Conservation (phyloP, 2,888 invertebrate genomes). For the Meghimatium bilineatum region DNA sequence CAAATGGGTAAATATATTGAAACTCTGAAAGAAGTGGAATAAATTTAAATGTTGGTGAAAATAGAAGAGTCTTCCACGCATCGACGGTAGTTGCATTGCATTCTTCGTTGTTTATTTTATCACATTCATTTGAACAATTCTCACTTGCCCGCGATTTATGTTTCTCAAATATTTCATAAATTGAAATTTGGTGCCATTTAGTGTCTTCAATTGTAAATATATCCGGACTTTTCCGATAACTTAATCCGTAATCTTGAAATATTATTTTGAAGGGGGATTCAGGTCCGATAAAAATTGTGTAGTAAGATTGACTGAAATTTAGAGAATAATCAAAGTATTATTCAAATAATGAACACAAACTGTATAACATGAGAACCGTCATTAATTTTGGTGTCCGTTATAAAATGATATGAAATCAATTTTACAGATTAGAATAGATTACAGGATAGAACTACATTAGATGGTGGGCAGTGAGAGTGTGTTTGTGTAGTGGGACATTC, state of each 20-base stretch:
- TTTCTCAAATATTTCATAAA: slow-evolving; percentile 2
- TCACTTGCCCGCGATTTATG: not conserved
- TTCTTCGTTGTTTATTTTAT: not conserved
- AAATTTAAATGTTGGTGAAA: not conserved
- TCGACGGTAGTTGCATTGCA: not conserved
- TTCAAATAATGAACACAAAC: no score
- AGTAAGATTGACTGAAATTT: no score
- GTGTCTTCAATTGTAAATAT: not conserved
- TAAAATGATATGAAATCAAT: no score
- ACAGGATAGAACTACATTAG: no score
- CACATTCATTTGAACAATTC: not conserved
- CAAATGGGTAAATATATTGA: slow-evolving; percentile 21
- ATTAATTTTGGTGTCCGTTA: no score
- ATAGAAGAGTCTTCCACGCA: not conserved
- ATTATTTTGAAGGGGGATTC: no score
- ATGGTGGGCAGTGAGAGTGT: no score
- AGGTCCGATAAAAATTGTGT: no score
- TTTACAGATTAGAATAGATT: no score
- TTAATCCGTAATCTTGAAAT: not conserved
- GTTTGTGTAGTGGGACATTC: no score
- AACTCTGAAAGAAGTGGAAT: not conserved
- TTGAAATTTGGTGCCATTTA: not conserved
- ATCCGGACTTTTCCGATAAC: not conserved
- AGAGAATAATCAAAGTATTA: no score
- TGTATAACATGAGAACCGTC: no score